These are phyloP conservation scores for Chrysolophus pictus DNA, from an alignment of 2,797 vertebrate genomes.

Conservation along the genomic window DNA sequence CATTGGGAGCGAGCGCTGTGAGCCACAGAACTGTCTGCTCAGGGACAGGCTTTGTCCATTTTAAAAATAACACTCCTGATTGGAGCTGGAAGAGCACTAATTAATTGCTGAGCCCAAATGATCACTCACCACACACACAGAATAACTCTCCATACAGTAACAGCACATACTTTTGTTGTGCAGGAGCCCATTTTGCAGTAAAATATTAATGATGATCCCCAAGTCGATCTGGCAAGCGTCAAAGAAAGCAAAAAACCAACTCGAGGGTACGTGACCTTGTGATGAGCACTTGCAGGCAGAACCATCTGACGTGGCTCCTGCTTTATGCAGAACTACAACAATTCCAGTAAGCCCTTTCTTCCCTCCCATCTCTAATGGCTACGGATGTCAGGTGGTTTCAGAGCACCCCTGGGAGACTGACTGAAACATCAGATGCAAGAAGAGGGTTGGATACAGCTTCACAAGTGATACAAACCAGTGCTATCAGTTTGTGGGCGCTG, in stretches of 20 bases:
- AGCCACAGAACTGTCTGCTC: not conserved
- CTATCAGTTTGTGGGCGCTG: not conserved
- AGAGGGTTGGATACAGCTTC: not conserved
- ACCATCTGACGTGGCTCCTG: constrained; percentile 18
- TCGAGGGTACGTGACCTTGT: not conserved
- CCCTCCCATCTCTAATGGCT: constrained; percentile 5
- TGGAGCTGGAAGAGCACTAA: not conserved
- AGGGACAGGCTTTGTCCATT: not conserved
- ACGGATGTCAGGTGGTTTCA: constrained; percentile 51
- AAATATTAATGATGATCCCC: constrained; percentile 28
- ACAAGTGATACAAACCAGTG: not conserved
- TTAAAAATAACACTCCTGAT: constrained; percentile 3
- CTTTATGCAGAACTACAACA: constrained; percentile 31
- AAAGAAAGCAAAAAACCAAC: not conserved
- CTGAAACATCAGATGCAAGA: constrained; percentile 37
- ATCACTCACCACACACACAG: not conserved
- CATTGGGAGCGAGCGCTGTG: fast-evolving
- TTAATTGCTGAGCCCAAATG: constrained; percentile 29
- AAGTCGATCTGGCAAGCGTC: not conserved
- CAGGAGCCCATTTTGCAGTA: not conserved
- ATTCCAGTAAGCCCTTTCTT: constrained; percentile 53
- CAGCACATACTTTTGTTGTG: not conserved
- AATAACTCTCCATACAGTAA: not conserved
- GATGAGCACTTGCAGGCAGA: not conserved
- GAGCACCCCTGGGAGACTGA: constrained; percentile 19